Conservation (phyloP, 2,888 invertebrate species). For the Zygogramma bicolorata region DNA sequence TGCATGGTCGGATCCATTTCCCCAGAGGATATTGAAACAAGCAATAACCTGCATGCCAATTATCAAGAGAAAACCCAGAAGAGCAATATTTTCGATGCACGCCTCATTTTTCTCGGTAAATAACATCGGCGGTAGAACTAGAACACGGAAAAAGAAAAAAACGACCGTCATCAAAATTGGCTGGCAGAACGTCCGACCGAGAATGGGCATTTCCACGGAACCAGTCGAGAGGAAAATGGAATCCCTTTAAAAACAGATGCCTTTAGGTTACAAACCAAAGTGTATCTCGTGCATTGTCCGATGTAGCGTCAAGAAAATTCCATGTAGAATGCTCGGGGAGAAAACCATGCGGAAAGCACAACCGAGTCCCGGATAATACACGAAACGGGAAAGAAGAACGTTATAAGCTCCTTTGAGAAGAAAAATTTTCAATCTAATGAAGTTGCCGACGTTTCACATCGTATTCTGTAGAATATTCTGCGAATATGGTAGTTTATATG, state of each 20-base stretch:
- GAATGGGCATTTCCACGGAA: conserved; percentile 48
- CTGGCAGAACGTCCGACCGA: conserved; percentile 41
- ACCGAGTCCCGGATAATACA: conserved; percentile 29
- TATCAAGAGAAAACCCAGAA: conserved; percentile 22
- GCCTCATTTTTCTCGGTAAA: conserved; percentile 37
- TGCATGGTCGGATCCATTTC: background rate
- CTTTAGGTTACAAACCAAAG: conserved; percentile 60
- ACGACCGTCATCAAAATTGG: conserved; percentile 44
- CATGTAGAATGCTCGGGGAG: conserved; percentile 18
- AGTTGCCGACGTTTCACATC: background rate
- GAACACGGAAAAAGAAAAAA: conserved; percentile 18
- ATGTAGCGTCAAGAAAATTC: conserved; percentile 46
- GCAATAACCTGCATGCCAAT: background rate
- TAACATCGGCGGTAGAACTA: conserved; percentile 34
- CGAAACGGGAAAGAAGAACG: conserved; percentile 38
- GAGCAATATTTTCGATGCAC: conserved; percentile 30
- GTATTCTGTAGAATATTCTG: background rate
- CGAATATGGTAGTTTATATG: background rate
- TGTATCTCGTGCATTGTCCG: conserved; percentile 49
- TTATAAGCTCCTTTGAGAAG: conserved; percentile 35
- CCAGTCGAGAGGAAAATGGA: conserved; percentile 60
- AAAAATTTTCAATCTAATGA: conserved; percentile 31
- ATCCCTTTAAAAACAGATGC: conserved; percentile 63
- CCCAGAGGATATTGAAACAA: background rate
- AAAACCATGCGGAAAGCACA: conserved; percentile 38